These are phyloP conservation scores for Oscheius onirici DNA, from an alignment of 2,888 invertebrate species.

Conservation along the genomic window DNA sequence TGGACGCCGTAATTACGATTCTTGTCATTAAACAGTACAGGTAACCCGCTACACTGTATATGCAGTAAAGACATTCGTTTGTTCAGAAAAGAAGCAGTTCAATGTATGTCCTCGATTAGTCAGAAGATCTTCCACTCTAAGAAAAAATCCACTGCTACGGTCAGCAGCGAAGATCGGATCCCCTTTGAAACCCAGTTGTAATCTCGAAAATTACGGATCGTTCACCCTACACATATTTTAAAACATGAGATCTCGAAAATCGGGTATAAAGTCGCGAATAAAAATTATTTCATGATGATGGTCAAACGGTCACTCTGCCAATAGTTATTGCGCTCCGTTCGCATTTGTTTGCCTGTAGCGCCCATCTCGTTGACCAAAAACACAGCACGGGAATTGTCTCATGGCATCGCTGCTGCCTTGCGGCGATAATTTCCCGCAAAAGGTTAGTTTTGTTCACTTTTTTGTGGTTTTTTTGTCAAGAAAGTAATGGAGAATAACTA, in stretches of 20 bases:
- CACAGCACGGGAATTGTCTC: not conserved
- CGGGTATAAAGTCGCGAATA: not conserved
- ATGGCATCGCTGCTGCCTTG: constrained; percentile 7
- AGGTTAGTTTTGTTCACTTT: not conserved
- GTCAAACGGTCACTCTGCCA: not conserved
- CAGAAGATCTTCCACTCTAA: constrained; percentile 38
- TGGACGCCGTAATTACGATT: constrained; percentile 61
- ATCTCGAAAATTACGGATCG: not conserved
- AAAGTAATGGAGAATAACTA: not conserved
- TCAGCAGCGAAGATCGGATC: constrained; percentile 41
- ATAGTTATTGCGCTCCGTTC: constrained; percentile 3
- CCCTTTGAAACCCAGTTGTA: constrained; percentile 44
- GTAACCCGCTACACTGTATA: constrained; percentile 1
- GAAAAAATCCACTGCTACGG: constrained; percentile 21
- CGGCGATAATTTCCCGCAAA: not conserved
- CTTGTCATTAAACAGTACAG: constrained; percentile 64
- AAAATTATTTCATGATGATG: not conserved
- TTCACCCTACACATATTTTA: not conserved
- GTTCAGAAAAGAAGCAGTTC: constrained; percentile 43
- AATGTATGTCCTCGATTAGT: constrained; percentile 36
- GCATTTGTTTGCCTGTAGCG: not conserved
- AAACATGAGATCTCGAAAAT: not conserved
- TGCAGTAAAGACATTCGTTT: not conserved
- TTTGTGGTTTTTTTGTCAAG: not conserved
- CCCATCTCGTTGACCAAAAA: not conserved